Conservation (phyloP, 92 coral and sea anemone genomes). For the Palythoa grandiflora region DNA sequence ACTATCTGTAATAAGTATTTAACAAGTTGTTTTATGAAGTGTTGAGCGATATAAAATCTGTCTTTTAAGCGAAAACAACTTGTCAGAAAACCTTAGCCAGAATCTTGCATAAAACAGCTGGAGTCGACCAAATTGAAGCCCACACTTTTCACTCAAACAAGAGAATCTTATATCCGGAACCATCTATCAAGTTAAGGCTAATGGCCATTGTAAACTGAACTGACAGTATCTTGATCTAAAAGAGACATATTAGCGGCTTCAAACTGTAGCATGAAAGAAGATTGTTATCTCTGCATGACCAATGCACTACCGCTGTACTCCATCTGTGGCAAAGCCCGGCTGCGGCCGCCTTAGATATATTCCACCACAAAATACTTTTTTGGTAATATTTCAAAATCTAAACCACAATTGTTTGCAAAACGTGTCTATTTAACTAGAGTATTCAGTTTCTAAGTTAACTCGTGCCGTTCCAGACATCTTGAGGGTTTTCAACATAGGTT, state of each 20-base stretch:
- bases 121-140: slow-evolving; percentile 7
- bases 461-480: neutral
- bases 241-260: slow-evolving; percentile 36
- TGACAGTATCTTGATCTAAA: slow-evolving; percentile 41
- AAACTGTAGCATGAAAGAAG: slow-evolving; percentile 25
- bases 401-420: neutral
- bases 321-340: slow-evolving; percentile 14
- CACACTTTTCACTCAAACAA: slow-evolving; percentile 33
- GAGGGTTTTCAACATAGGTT: slow-evolving; percentile 28
- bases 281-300: slow-evolving; percentile 31
- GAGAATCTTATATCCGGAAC: slow-evolving; percentile 37
- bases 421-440: neutral
- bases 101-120: slow-evolving; percentile 38
- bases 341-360: neutral
- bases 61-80: slow-evolving; percentile 2
- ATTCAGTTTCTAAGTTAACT: slow-evolving; percentile 1
- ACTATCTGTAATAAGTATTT: neutral
- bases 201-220: slow-evolving; percentile 38
- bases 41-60: slow-evolving; percentile 21
- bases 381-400: neutral
- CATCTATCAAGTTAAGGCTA: slow-evolving; percentile 46
- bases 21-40: neutral
- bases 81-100: neutral
- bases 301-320: neutral
- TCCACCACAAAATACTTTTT: neutral